These are phyloP conservation scores for Brachionus sp. DNA, from an alignment of 1,140 invertebrate genomes.

Conservation along the genomic window DNA sequence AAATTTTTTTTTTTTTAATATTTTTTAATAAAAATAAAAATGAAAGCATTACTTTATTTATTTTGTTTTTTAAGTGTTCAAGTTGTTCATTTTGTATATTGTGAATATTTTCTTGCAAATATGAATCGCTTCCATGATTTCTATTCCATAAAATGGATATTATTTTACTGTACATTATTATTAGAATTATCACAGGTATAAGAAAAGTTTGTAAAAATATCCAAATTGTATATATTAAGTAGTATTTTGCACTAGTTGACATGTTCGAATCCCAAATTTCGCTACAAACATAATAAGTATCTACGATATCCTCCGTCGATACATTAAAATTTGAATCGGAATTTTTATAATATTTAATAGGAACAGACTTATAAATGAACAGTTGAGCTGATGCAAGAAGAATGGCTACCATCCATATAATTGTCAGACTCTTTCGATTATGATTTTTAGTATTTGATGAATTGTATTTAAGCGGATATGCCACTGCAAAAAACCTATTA, in stretches of 20 bases:
- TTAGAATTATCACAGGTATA: constrained; percentile 41
- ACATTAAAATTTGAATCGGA: background rate
- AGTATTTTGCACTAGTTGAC: background rate
- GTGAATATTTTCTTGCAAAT: constrained; percentile 26
- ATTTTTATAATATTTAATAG: constrained; percentile 8
- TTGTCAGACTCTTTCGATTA: background rate
- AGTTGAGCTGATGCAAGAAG: background rate
- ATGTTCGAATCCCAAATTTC: constrained; percentile 22
- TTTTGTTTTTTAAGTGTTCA: background rate
- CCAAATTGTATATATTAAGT: constrained; percentile 26
- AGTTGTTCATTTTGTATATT: constrained; percentile 29
- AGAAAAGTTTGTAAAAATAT: constrained; percentile 34
- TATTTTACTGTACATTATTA: constrained; percentile 33
- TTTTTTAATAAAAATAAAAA: no score
- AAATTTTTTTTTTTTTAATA: background rate
- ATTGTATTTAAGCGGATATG: constrained; percentile 18
- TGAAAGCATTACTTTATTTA: background rate
- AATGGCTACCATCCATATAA: constrained; percentile 11
- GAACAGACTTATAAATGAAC: constrained; percentile 1
- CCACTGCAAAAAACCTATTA: constrained; percentile 18
- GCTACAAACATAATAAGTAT: constrained; percentile 22
- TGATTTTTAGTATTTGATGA: constrained; percentile 15
- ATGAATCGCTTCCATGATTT: background rate
- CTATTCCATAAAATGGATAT: constrained; percentile 27
- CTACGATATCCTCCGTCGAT: background rate